Conservation (phyloP, 2,888 invertebrate species). For the Uropetala carovei region DNA sequence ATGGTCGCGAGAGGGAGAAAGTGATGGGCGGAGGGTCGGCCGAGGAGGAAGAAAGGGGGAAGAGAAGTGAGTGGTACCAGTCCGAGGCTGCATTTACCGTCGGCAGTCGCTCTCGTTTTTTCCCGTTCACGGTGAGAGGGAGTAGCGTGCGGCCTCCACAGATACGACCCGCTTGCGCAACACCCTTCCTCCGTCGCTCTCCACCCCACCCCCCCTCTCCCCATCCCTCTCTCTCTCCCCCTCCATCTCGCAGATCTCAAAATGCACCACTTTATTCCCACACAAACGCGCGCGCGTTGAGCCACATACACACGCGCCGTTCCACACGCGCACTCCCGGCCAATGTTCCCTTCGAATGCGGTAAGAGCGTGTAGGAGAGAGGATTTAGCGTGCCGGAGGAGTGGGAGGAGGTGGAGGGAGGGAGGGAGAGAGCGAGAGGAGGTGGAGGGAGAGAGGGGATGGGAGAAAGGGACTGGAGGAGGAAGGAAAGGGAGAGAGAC, state of each 20-base stretch:
- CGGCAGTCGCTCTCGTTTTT: not conserved
- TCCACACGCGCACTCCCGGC: not conserved
- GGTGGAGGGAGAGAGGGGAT: too few relatives aligned
- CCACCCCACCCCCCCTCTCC: too few relatives aligned
- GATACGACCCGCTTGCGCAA: not conserved
- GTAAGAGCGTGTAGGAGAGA: conserved; percentile 12
- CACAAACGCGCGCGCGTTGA: not conserved
- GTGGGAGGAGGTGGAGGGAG: too few relatives aligned
- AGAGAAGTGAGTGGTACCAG: conserved; percentile 5
- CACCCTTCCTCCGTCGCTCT: not conserved
- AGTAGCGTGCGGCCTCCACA: conserved; percentile 22
- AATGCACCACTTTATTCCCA: not conserved
- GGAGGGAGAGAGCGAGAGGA: too few relatives aligned
- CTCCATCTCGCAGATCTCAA: not conserved
- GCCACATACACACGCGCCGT: not conserved
- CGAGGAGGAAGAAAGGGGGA: not conserved
- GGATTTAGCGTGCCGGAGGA: too few relatives aligned
- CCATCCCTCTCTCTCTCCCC: too few relatives aligned
- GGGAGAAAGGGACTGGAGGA: too few relatives aligned
- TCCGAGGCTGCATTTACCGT: conserved; percentile 16
- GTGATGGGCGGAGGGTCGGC: not conserved
- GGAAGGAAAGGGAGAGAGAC: not conserved
- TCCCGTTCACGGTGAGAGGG: conserved; percentile 2
- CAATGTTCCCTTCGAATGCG: conserved; percentile 25
- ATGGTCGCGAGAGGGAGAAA: not conserved